phyloP scores from a whole-genome alignment of 1,140 invertebrate genomes.

The Delia radicum region DNA sequence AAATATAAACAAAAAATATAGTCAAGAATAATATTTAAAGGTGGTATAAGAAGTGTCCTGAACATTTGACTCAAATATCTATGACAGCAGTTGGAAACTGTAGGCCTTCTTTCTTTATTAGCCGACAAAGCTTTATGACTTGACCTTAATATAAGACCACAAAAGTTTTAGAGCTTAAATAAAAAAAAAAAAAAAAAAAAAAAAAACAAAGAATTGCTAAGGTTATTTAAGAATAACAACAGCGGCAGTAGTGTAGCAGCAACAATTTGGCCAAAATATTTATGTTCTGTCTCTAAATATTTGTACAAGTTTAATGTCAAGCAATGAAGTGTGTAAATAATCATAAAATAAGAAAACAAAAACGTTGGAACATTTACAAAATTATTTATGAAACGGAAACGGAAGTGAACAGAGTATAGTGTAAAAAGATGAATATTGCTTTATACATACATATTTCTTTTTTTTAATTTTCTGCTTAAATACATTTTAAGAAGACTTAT shows the following conservation, averaged over 20 bases:
- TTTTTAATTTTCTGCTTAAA: neutral
- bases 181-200: no score
- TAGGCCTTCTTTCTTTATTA: neutral
- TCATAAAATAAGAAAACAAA: neutral
- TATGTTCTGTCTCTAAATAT: neutral
- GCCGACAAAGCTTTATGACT: neutral
- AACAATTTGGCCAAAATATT: neutral
- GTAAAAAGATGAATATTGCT: neutral
- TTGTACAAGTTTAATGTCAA: neutral
- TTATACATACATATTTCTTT: neutral
- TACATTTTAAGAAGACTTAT: neutral
- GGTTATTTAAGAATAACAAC: neutral
- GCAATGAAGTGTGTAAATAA: conserved; percentile 18
- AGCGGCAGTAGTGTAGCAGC: neutral
- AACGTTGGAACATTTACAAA: neutral
- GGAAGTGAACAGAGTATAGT: neutral
- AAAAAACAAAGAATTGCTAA: neutral
- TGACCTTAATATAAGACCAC: neutral
- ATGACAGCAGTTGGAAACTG: neutral
- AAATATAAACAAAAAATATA: neutral
- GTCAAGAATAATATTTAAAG: neutral
- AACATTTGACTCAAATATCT: neutral
- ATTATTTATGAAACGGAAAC: neutral
- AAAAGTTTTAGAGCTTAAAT: neutral
- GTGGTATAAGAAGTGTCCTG: no score